Evolutionary conservation across 2,888 invertebrate genomes (phyloP).

Genomic region (Agelastica alni): DNA sequence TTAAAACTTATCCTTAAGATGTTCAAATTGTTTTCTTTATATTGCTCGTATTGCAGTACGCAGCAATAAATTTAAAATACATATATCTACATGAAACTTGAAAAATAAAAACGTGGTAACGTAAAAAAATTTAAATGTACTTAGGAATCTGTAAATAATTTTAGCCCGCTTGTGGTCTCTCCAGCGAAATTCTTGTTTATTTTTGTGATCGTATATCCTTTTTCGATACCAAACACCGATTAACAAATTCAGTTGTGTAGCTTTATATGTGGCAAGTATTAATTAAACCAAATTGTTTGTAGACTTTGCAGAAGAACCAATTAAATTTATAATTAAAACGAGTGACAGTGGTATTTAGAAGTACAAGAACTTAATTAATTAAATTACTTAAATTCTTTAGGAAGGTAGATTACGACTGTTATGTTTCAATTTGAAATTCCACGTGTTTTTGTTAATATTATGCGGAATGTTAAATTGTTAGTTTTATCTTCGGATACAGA

Average conservation of each 20-base stretch:
- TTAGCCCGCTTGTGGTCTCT: too few species aligned
- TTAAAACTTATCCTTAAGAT: too few species aligned
- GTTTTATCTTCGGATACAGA: not conserved
- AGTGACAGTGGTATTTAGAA: constrained; percentile 2
- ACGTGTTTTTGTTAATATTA: not conserved
- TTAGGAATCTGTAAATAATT: too few species aligned
- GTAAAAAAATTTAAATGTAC: too few species aligned
- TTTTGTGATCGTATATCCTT: too few species aligned
- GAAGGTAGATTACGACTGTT: constrained; percentile 1
- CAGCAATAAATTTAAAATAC: too few species aligned
- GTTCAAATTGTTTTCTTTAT: too few species aligned
- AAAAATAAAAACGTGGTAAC: too few species aligned
- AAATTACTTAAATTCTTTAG: constrained; percentile 1
- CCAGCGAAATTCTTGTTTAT: too few species aligned
- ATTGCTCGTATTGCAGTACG: too few species aligned
- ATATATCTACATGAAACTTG: too few species aligned
- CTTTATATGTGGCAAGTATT: constrained; percentile 1
- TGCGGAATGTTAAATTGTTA: not conserved
- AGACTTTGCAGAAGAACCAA: not conserved
- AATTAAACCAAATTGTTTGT: not conserved
- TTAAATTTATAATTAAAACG: constrained; percentile 6
- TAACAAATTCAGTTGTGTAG: not conserved
- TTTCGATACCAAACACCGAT: not conserved
- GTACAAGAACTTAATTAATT: constrained; percentile 7
- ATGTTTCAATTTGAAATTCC: constrained; percentile 2